phyloP scores from a whole-genome alignment of 2,113 vertebrate genomes.

The Leptobrachium ailaonicum region DNA sequence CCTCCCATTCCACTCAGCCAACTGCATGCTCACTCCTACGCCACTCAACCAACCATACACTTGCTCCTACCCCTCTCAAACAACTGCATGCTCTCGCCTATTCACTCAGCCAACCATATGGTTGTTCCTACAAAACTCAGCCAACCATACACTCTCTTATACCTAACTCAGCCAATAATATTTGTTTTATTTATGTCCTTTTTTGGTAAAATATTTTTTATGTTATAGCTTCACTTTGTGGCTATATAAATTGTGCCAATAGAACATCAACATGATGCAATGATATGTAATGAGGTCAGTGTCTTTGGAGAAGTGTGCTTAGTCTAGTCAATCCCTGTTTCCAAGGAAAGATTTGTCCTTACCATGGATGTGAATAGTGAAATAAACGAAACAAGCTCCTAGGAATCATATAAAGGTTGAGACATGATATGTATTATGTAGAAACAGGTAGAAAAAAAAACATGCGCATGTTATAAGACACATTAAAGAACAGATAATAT shows the following conservation, averaged over 20 bases:
- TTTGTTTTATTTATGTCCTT: too few species aligned
- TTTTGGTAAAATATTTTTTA: neutral
- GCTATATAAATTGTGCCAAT: neutral
- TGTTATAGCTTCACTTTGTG: neutral
- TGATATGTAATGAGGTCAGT: neutral
- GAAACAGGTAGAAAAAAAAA: too few species aligned
- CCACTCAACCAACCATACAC: neutral
- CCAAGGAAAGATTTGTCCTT: neutral
- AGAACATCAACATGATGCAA: neutral
- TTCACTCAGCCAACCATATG: neutral
- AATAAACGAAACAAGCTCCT: too few species aligned
- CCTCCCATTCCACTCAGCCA: neutral
- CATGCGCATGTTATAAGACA: too few species aligned
- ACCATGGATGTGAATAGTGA: too few species aligned
- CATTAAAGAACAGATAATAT: too few species aligned
- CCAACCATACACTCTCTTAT: neutral
- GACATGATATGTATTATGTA: too few species aligned
- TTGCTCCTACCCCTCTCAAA: neutral
- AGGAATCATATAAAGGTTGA: too few species aligned
- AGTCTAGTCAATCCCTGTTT: neutral
- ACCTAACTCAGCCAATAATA: too few species aligned
- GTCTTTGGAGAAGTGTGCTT: slow-evolving; percentile 5
- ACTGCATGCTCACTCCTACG: neutral
- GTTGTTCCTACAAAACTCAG: neutral
- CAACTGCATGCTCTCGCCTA: neutral